Base-by-base conservation (phyloP, 37 sponge, comb jelly and placozoan species). In the Cliona cf. orientalis region DNA sequence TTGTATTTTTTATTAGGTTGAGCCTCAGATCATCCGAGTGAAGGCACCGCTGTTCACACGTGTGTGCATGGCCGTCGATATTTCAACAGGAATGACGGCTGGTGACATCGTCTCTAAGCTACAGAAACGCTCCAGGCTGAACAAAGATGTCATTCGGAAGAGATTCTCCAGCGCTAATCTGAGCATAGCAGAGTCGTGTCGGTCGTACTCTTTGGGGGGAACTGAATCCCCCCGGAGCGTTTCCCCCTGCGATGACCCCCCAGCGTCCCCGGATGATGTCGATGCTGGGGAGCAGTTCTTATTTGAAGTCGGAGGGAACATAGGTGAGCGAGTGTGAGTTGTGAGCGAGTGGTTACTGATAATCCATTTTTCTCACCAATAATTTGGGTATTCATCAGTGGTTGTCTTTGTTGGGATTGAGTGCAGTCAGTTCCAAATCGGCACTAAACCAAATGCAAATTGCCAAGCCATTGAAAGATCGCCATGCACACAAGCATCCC, bases 221-320 rank as follows among this genome's bases (percentile, higher is more conserved):
- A n/a, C n/a, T n/a, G n/a, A n/a, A n/a, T n/a, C n/a, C n/a, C n/a
- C n/a, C n/a, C n/a, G n/a, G n/a, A n/a, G n/a, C n/a, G n/a, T n/a
- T n/a, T n/a, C 23, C 2, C 44, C 41, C 23, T 41, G 38, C 7
- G 1, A 4, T 26, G 28, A 61, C 62, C 62, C 23, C 11, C 62
- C 28, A 12, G 34, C 38, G 38, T 42, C n/a, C 0, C 61, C 59
- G 3, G 74, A 72, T 0, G 66, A 71, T 25, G 79, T 78, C 25
- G 61, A 45, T 38, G 35, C 66, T 2, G 80, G 67, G 0, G 76
- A 93, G 36, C 87, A 85, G 79, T 84, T 88, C 56, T 68, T 93
- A 9, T 85, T 74, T 61, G 93, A 93, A 76, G 90, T 89, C n/a
- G 93, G 93, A 14, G 93, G 93, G 17, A 93, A 93, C 72, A 93